Conservation (phyloP, 1,140 invertebrate genomes). For the Cotesia glomerata region DNA sequence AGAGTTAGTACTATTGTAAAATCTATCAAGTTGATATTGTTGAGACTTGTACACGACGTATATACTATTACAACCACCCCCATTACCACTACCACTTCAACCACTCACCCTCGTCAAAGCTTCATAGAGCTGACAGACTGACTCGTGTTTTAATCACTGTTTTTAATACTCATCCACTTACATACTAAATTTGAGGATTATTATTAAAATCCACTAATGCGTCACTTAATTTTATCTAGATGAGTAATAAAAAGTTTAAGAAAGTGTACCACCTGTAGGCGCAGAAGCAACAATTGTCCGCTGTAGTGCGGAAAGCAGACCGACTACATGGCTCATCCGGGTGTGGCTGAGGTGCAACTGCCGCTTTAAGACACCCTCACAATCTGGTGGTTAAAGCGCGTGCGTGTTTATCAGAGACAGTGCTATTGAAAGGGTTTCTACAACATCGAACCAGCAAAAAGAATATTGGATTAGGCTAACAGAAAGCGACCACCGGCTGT, state of each 20-base stretch:
- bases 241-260: slow-evolving; percentile 29
- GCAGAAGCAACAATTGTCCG: slow-evolving; percentile 65
- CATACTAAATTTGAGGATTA: not conserved
- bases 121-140: not conserved
- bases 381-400: slow-evolving; percentile 44
- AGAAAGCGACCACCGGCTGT: not conserved
- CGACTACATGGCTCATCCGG: slow-evolving; percentile 64
- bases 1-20: not conserved
- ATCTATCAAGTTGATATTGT: slow-evolving; percentile 24
- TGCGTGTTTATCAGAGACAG: slow-evolving; percentile 41
- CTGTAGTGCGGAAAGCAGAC: slow-evolving; percentile 61
- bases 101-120: slow-evolving; percentile 1
- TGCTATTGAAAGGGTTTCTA: not conserved
- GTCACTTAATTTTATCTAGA: not conserved
- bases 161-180: not conserved
- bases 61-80: slow-evolving; percentile 18
- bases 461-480: not conserved
- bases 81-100: slow-evolving; percentile 19
- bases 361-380: slow-evolving; percentile 46
- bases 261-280: slow-evolving; percentile 62
- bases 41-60: slow-evolving; percentile 23
- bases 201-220: not conserved
- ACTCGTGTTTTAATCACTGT: not conserved
- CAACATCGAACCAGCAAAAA: not conserved
- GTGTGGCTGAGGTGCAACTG: slow-evolving; percentile 64